Evolutionary conservation across 2,797 vertebrate genomes (phyloP).

Genomic region (Coreius guichenoti): DNA sequence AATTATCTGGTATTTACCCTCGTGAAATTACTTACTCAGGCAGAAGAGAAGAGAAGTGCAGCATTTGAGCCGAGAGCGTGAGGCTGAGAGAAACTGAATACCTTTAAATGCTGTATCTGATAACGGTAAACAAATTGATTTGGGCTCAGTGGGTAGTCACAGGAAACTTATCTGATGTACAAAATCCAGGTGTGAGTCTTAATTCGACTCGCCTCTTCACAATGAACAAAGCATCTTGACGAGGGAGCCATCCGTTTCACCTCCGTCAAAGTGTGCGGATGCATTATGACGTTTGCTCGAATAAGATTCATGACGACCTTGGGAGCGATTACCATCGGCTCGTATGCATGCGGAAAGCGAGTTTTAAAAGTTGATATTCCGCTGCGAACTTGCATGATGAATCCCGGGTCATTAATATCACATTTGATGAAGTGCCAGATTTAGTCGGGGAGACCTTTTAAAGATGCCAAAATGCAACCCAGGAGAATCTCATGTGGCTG

Average conservation of each 20-base stretch:
- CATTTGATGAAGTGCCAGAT: conserved; percentile 60
- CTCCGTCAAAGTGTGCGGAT: conserved; percentile 53
- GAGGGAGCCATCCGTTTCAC: conserved; percentile 47
- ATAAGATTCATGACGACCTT: conserved; percentile 63
- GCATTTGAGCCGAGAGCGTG: neutral
- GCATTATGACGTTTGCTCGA: conserved; percentile 54
- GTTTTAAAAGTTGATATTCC: conserved; percentile 53
- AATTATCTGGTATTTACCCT: conserved; percentile 41
- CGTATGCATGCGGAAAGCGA: conserved; percentile 30
- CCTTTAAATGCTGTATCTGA: conserved; percentile 60
- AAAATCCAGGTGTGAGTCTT: conserved; percentile 50
- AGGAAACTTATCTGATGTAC: conserved; percentile 62
- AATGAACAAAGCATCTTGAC: conserved; percentile 43
- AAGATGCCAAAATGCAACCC: conserved; percentile 45
- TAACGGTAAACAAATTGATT: conserved; percentile 66
- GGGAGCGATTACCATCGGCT: conserved; percentile 50
- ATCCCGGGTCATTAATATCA: conserved; percentile 59
- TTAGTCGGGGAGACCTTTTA: conserved; percentile 52
- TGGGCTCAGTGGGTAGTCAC: conserved; percentile 63
- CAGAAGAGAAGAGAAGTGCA: conserved; percentile 1
- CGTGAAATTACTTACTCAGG: conserved; percentile 22
- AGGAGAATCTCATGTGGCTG: conserved; percentile 38
- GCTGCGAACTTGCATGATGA: conserved; percentile 60
- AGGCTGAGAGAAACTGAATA: conserved; percentile 42
- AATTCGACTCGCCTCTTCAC: conserved; percentile 42